Evolutionary conservation across 30 jellyfish, hydroid and myxozoan genomes (phyloP).

Genomic region (Hydractinia symbiolongicarpus): DNA sequence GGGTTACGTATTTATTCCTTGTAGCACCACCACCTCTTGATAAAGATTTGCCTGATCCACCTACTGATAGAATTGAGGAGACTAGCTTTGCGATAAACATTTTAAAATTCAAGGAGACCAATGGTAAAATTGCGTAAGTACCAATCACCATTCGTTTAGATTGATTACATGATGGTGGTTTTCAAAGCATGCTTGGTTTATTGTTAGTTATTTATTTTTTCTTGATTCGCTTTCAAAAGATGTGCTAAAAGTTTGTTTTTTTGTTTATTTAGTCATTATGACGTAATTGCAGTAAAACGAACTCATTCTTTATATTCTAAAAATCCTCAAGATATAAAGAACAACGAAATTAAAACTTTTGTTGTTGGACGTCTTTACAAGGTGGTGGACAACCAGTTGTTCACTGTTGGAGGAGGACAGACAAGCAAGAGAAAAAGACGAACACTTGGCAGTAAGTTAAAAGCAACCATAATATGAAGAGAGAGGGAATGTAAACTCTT

Average conservation of each 20-base stretch:
- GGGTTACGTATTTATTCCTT: background rate
- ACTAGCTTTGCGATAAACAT: background rate
- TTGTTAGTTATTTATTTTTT: too few relatives aligned
- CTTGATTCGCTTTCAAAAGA: too few relatives aligned
- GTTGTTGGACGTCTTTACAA: background rate
- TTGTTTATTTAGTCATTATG: background rate
- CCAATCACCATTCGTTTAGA: background rate
- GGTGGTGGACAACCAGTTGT: background rate
- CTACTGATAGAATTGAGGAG: background rate
- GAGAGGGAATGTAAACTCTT: background rate
- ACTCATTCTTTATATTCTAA: background rate
- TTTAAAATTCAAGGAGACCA: background rate
- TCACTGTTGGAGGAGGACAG: constrained; percentile 5
- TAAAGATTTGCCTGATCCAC: background rate
- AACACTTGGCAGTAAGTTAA: background rate
- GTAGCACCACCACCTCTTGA: constrained; percentile 21
- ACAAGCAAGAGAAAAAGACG: constrained; percentile 4
- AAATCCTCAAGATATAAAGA: background rate
- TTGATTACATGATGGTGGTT: too few relatives aligned
- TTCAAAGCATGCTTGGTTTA: too few relatives aligned
- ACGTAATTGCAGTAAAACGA: background rate
- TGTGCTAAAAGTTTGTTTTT: background rate
- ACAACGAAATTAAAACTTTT: background rate
- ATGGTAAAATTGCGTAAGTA: background rate
- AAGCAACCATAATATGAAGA: background rate